Evolutionary conservation across 1,140 invertebrate species (phyloP).

Genomic region (Drosophila athabasca): DNA sequence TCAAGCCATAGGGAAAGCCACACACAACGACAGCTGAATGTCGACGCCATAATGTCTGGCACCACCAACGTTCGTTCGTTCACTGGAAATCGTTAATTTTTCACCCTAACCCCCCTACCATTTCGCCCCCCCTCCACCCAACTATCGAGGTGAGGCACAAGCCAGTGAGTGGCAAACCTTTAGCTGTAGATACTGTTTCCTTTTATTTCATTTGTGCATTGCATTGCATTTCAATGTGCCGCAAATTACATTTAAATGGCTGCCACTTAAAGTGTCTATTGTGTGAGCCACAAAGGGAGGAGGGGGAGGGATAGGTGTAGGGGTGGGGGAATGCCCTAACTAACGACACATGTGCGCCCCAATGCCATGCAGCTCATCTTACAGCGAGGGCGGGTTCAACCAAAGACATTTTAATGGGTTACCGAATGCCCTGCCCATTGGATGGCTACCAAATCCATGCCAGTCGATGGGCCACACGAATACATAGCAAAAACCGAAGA

Average conservation of each 20-base stretch:
- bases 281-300: background rate
- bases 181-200: constrained; percentile 33
- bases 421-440: too few relatives aligned
- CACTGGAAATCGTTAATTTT: constrained; percentile 49
- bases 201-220: constrained; percentile 19
- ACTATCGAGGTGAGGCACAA: constrained; percentile 23
- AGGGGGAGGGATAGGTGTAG: background rate
- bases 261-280: constrained; percentile 62
- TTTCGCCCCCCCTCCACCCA: background rate
- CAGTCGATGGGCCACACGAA: too few relatives aligned
- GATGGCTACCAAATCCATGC: too few relatives aligned
- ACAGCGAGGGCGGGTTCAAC: background rate
- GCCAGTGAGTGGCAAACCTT: constrained; percentile 17
- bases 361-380: background rate
- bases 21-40: constrained; percentile 35
- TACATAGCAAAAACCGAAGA: too few relatives aligned
- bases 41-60: constrained; percentile 54
- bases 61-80: constrained; percentile 20
- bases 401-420: too few relatives aligned
- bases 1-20: background rate
- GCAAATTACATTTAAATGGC: constrained; percentile 74
- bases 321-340: constrained; percentile 20
- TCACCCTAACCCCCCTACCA: background rate
- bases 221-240: constrained; percentile 45
- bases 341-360: constrained; percentile 51